phyloP scores from a whole-genome alignment of 2,888 invertebrate genomes.

The Aromia moschata region DNA sequence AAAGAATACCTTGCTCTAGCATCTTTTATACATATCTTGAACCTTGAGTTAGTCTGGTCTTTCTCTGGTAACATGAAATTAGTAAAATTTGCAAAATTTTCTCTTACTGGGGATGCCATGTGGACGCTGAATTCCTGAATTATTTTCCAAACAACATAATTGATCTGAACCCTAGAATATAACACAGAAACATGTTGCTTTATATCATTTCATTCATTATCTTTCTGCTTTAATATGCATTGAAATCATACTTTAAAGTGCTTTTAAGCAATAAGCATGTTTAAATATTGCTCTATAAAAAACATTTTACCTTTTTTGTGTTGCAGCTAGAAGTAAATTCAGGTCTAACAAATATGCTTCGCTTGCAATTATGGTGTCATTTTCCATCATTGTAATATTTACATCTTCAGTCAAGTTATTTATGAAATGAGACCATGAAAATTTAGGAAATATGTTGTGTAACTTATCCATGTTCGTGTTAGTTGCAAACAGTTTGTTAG shows the following conservation, averaged over 20 bases:
- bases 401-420: background rate
- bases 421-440: conserved; percentile 3
- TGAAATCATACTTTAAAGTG: background rate
- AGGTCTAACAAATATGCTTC: conserved; percentile 13
- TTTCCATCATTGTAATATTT: background rate
- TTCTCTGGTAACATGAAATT: background rate
- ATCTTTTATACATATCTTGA: conserved; percentile 12
- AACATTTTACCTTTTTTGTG: conserved; percentile 17
- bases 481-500: background rate
- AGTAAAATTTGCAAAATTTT: conserved; percentile 22
- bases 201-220: background rate
- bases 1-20: conserved; percentile 14
- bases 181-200: background rate
- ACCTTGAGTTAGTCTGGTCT: background rate
- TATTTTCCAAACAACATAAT: conserved; percentile 30
- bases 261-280: background rate
- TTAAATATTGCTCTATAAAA: background rate
- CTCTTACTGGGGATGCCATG: conserved; percentile 21
- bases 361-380: conserved; percentile 5
- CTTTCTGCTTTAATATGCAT: background rate
- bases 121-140: conserved; percentile 24
- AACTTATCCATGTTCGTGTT: background rate
- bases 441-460: background rate
- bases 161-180: conserved; percentile 23
- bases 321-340: conserved; percentile 21